A percentile compares a stretch with the other conserved stretches of the same genome.
These are phyloP conservation scores for Mycetomoellerius zeteki DNA, from an alignment of 1,140 invertebrate species.

Conservation along the genomic window DNA sequence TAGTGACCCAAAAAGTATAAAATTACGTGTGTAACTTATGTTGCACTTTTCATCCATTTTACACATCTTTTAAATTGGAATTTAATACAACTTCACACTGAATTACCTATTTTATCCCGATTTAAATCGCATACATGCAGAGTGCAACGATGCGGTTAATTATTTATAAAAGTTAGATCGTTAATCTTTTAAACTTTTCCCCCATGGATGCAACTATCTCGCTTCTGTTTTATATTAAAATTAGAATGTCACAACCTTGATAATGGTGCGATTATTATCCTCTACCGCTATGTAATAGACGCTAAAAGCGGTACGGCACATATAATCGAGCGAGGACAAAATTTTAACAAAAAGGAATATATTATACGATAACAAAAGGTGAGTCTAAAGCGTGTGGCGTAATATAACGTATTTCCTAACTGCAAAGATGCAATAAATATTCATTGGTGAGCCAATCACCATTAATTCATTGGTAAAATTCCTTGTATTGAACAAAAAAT, in stretches of 20 bases:
- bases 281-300: not conserved
- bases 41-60: too few species aligned
- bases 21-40: too few species aligned
- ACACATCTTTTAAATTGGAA: not conserved
- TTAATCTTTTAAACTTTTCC: slow-evolving; percentile 21
- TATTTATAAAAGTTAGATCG: slow-evolving; percentile 20
- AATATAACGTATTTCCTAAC: not conserved
- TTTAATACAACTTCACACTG: not conserved
- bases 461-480: slow-evolving; percentile 17
- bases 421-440: slow-evolving; percentile 40
- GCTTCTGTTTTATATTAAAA: slow-evolving; percentile 24
- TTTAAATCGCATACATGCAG: not conserved
- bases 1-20: too few species aligned
- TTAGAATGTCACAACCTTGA: not conserved
- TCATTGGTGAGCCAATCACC: not conserved
- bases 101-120: not conserved
- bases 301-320: not conserved
- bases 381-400: not conserved
- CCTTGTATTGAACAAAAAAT: not conserved
- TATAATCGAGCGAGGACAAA: slow-evolving; percentile 23
- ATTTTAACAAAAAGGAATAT: slow-evolving; percentile 11
- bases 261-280: slow-evolving; percentile 29
- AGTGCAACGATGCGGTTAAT: not conserved
- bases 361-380: not conserved
- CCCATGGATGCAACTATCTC: not conserved